phyloP scores from a whole-genome alignment of 2,888 invertebrate genomes.

The Ferrisia virgata region DNA sequence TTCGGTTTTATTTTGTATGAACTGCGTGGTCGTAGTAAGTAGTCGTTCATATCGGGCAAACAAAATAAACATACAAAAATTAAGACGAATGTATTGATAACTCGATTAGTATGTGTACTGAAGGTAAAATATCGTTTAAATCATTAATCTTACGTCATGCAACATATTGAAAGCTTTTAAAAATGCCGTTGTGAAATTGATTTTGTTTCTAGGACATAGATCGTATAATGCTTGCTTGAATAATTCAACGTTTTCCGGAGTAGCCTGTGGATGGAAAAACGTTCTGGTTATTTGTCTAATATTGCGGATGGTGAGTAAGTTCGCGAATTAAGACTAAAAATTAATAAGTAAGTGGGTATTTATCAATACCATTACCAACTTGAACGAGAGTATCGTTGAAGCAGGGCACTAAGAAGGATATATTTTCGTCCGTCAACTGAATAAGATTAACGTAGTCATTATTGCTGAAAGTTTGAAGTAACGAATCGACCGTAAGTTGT shows the following conservation, averaged over 20 bases:
- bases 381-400: constrained; percentile 75
- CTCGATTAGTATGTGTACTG: neutral
- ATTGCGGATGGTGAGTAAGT: too few species aligned
- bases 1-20: constrained; percentile 8
- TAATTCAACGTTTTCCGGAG: constrained; percentile 74
- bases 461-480: constrained; percentile 92
- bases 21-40: neutral
- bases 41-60: neutral
- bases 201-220: constrained; percentile 71
- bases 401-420: constrained; percentile 76
- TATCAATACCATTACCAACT: constrained; percentile 53
- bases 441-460: constrained; percentile 96
- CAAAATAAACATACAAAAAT: neutral
- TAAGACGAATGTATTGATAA: neutral
- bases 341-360: neutral
- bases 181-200: constrained; percentile 80
- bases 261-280: constrained; percentile 62
- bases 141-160: constrained; percentile 60
- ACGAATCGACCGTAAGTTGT: constrained; percentile 78
- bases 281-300: too few species aligned
- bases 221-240: constrained; percentile 68
- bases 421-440: constrained; percentile 62
- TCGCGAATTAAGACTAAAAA: too few species aligned
- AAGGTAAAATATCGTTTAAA: neutral
- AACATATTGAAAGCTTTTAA: constrained; percentile 79